A percentile compares a stretch with the other conserved stretches of the same genome.
Conservation (phyloP, 2,888 invertebrate species). For the Magallana nippona region DNA sequence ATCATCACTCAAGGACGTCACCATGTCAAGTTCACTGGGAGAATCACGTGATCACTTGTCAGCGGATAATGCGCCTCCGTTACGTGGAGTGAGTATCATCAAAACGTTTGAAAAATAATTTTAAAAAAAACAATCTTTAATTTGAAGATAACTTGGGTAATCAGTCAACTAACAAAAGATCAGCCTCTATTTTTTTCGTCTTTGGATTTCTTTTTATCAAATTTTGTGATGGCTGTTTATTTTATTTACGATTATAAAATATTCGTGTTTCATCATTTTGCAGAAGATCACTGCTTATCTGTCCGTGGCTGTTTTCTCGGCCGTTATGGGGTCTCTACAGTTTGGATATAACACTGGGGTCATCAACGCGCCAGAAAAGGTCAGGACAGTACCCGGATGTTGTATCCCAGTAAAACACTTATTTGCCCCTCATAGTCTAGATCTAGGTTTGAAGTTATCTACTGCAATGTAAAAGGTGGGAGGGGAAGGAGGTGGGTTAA, state of each 20-base stretch:
- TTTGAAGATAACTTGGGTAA: too few species aligned
- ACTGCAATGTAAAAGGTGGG: too few species aligned
- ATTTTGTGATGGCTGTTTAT: neutral
- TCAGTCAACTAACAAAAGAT: too few species aligned
- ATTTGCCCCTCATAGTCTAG: too few species aligned
- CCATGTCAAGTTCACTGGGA: neutral
- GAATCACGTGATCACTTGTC: neutral
- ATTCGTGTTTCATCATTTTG: constrained; percentile 42
- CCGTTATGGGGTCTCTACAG: constrained; percentile 92
- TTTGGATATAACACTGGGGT: constrained; percentile 97
- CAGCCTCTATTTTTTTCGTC: too few species aligned
- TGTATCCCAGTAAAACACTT: too few species aligned
- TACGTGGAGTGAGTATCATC: neutral
- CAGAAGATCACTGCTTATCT: constrained; percentile 68
- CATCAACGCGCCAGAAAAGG: constrained; percentile 90
- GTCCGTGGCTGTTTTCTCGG: constrained; percentile 88
- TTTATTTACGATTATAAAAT: neutral
- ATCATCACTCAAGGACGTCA: neutral
- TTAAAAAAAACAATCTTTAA: neutral
- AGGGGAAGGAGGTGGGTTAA: too few species aligned
- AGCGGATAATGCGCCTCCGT: neutral
- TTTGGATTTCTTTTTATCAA: too few species aligned
- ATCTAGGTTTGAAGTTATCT: too few species aligned
- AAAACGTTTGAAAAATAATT: neutral
- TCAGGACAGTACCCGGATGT: constrained; percentile 80